Evolutionary conservation across 2,113 vertebrate species (phyloP).

Genomic region (Cyphomyrus discorhynchus): DNA sequence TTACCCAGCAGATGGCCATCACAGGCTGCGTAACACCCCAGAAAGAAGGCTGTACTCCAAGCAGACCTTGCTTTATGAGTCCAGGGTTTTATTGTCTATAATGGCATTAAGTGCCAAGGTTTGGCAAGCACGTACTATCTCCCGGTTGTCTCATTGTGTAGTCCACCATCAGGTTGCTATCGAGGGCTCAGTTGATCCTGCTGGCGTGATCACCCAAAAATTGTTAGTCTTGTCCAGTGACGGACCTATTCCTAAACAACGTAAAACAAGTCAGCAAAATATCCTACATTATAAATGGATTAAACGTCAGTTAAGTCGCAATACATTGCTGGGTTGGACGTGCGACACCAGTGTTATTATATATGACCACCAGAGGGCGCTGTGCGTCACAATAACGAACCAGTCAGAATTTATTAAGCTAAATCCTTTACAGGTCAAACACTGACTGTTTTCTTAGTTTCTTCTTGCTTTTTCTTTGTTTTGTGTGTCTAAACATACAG

Average conservation of each 20-base stretch:
- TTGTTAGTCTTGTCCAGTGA: not conserved
- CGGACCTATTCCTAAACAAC: not conserved
- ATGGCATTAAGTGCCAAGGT: not conserved
- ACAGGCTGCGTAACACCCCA: not conserved
- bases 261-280: not conserved
- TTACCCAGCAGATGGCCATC: not conserved
- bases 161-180: not conserved
- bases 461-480: not conserved
- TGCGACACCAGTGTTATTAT: slow-evolving; percentile 1
- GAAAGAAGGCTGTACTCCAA: not conserved
- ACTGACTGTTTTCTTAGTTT: not conserved
- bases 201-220: not conserved
- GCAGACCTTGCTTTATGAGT: not conserved
- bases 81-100: not conserved
- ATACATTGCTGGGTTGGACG: not conserved
- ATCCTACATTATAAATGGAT: not conserved
- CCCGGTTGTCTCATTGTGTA: not conserved
- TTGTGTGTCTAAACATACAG: not conserved
- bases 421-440: not conserved
- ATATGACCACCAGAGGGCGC: slow-evolving; percentile 48
- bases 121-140: not conserved
- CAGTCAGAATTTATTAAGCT: not conserved
- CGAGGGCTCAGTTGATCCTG: not conserved
- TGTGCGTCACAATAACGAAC: slow-evolving; percentile 13
- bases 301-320: not conserved